These are phyloP conservation scores for Drosophila paulistorum DNA, from an alignment of 1,140 invertebrate species.

Conservation along the genomic window DNA sequence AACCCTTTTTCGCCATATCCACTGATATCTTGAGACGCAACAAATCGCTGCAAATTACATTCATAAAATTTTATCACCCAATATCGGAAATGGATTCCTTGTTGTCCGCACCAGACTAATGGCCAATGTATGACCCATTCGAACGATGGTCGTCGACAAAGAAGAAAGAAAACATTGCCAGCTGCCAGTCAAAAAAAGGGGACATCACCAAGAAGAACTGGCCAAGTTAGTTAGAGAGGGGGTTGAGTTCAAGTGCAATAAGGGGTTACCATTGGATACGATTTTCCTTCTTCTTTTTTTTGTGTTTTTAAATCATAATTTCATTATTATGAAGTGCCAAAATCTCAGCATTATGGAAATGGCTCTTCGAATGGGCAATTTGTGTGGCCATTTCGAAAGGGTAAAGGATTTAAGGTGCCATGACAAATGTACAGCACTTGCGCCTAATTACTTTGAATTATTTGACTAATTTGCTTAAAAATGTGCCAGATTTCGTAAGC, in stretches of 20 bases:
- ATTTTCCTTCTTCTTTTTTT: conserved; percentile 14
- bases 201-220: conserved; percentile 19
- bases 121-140: conserved; percentile 59
- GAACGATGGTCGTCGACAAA: conserved; percentile 22
- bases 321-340: conserved; percentile 78
- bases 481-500: conserved; percentile 59
- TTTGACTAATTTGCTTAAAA: conserved; percentile 65
- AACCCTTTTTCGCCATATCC: conserved; percentile 25
- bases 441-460: conserved; percentile 72
- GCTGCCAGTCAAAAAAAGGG: not conserved
- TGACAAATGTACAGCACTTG: conserved; percentile 40
- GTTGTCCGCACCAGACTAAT: conserved; percentile 71
- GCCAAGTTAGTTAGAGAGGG: conserved; percentile 35
- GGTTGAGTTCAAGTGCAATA: conserved; percentile 22
- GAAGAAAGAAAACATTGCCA: conserved; percentile 45
- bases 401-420: conserved; percentile 42
- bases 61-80: conserved; percentile 82
- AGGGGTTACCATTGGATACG: conserved; percentile 31
- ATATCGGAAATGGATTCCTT: conserved; percentile 81
- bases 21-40: conserved; percentile 49
- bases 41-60: conserved; percentile 81
- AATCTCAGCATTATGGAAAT: conserved; percentile 65
- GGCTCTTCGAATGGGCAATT: conserved; percentile 56
- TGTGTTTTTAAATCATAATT: conserved; percentile 66
- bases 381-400: conserved; percentile 52